Conservation (phyloP, 2,113 vertebrate genomes). For the Anser cygnoides region DNA sequence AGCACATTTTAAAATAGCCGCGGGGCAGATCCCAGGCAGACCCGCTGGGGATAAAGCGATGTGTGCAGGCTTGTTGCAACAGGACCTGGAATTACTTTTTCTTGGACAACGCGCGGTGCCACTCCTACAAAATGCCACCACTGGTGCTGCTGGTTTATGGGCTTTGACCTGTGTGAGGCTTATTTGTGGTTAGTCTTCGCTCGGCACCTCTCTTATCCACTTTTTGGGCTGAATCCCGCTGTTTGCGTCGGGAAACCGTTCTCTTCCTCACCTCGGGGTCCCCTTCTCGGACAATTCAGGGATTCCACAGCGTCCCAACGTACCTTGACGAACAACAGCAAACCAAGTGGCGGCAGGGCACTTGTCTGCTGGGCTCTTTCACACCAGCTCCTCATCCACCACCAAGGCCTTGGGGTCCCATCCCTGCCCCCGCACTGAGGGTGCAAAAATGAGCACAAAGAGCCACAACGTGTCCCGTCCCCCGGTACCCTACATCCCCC, state of each 20-base stretch:
- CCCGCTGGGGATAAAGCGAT: slow-evolving; percentile 39
- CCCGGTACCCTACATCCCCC: background rate
- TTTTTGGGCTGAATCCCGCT: background rate
- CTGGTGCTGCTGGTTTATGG: background rate
- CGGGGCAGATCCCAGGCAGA: slow-evolving; percentile 23
- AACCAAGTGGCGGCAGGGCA: background rate
- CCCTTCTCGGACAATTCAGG: background rate
- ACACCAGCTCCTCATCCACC: background rate
- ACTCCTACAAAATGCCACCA: background rate
- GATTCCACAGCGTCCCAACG: rapidly evolving
- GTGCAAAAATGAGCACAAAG: slow-evolving; percentile 54
- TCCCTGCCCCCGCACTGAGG: background rate
- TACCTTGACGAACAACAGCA: background rate
- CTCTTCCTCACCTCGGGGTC: background rate
- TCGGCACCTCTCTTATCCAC: background rate
- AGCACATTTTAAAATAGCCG: slow-evolving; percentile 30
- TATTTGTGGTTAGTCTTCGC: background rate
- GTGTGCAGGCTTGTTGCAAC: slow-evolving; percentile 28
- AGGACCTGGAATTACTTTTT: slow-evolving; percentile 52
- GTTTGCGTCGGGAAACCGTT: background rate
- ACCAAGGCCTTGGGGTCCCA: background rate
- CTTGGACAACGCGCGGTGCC: background rate
- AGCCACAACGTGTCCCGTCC: slow-evolving; percentile 53
- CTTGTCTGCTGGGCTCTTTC: background rate
- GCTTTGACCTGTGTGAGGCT: background rate